A percentile compares a stretch with the other conserved stretches of the same genome.
These are phyloP conservation scores for Cinclus mexicanus DNA, from an alignment of 2,113 vertebrate species.

Conservation along the genomic window DNA sequence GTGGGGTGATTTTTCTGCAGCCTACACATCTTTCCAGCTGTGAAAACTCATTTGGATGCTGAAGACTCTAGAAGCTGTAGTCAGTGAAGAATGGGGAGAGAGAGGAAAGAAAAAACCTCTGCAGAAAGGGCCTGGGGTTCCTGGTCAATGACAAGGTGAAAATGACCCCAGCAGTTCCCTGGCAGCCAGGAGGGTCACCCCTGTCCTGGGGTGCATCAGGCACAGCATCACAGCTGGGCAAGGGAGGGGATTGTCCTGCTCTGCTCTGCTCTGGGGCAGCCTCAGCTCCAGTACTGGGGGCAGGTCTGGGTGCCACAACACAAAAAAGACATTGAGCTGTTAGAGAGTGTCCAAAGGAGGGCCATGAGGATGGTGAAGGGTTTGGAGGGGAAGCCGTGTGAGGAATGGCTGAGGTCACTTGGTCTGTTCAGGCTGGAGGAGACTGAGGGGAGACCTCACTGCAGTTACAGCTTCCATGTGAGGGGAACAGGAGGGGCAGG, in stretches of 20 bases:
- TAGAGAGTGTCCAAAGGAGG: too few relatives aligned
- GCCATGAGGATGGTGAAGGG: too few relatives aligned
- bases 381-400: too few relatives aligned
- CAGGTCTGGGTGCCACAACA: too few relatives aligned
- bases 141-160: rapidly evolving
- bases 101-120: neutral
- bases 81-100: neutral
- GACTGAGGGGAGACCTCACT: too few relatives aligned
- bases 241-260: neutral
- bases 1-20: neutral
- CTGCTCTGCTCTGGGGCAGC: neutral
- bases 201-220: neutral
- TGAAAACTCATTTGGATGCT: neutral
- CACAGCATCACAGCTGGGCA: rapidly evolving
- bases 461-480: neutral
- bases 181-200: neutral
- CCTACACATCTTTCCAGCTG: neutral
- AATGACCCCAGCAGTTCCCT: neutral
- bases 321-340: too few relatives aligned
- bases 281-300: too few relatives aligned
- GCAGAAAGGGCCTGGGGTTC: rapidly evolving
- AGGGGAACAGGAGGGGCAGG: neutral
- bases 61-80: neutral
- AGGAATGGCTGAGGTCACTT: neutral
- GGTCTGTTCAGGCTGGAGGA: neutral